These are phyloP conservation scores for Folsomia manolachei DNA, from an alignment of 2,888 invertebrate species.

Conservation along the genomic window DNA sequence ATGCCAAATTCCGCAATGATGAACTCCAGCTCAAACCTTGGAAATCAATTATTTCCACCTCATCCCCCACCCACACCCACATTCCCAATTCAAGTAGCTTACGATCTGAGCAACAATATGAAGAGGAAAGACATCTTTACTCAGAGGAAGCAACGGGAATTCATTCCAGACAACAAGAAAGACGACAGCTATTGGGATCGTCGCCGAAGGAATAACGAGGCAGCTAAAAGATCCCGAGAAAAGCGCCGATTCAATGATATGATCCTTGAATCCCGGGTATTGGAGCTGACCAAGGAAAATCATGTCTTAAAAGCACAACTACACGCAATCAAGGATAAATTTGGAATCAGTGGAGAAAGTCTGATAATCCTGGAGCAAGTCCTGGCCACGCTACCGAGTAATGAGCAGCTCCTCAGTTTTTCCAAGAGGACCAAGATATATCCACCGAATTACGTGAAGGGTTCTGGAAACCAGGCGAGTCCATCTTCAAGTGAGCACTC, in stretches of 20 bases:
- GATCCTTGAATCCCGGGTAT: slow-evolving; percentile 89
- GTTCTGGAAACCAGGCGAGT: slow-evolving; percentile 11
- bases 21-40: slow-evolving; percentile 32
- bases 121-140: slow-evolving; percentile 80
- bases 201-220: slow-evolving; percentile 91
- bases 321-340: slow-evolving; percentile 87
- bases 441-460: slow-evolving; percentile 47
- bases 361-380: slow-evolving; percentile 86
- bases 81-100: slow-evolving; percentile 47
- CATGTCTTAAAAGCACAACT: slow-evolving; percentile 89
- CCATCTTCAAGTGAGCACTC: slow-evolving; percentile 1
- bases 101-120: slow-evolving; percentile 51
- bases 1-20: slow-evolving; percentile 34
- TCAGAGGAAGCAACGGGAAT: slow-evolving; percentile 89
- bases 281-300: slow-evolving; percentile 92
- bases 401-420: slow-evolving; percentile 78
- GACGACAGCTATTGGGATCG: slow-evolving; percentile 98
- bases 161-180: slow-evolving; percentile 94
- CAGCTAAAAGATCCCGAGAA: slow-evolving; percentile 93
- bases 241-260: slow-evolving; percentile 94
- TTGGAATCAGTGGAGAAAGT: slow-evolving; percentile 81
- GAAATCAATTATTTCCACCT: slow-evolving; percentile 22
- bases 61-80: slow-evolving; percentile 52
- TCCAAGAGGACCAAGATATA: slow-evolving; percentile 69
- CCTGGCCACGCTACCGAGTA: slow-evolving; percentile 76